Conservation (phyloP, 2,888 invertebrate genomes). For the Willowsia nigromaculata region DNA sequence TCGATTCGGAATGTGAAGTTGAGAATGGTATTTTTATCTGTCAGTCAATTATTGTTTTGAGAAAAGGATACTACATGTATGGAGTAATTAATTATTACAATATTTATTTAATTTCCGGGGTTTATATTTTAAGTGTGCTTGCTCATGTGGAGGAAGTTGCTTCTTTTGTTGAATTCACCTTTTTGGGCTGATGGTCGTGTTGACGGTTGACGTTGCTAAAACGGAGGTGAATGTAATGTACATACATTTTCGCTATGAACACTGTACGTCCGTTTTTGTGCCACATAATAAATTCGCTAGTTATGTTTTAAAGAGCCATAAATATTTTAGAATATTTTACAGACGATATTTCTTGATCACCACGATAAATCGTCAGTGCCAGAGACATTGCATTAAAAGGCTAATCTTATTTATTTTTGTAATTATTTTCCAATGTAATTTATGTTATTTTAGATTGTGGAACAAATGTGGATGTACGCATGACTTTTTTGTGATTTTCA, state of each 20-base stretch:
- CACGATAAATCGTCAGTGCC: conserved; percentile 9
- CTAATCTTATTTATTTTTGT: neutral
- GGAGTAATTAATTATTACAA: neutral
- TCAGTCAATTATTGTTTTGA: conserved; percentile 19
- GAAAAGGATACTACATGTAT: neutral
- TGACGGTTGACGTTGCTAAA: neutral
- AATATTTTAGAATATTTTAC: no score
- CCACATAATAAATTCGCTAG: neutral
- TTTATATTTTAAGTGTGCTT: conserved; percentile 44
- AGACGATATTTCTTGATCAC: neutral
- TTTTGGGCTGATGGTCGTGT: neutral
- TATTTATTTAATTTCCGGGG: conserved; percentile 20
- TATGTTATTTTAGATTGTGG: neutral
- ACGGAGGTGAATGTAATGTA: conserved; percentile 56
- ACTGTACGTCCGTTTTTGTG: conserved; percentile 54
- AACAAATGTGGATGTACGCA: neutral
- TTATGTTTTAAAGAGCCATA: no score
- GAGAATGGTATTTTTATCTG: neutral
- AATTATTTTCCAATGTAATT: neutral
- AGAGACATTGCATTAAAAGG: neutral
- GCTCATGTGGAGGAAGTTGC: neutral
- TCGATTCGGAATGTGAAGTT: neutral
- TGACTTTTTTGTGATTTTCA: conserved; percentile 21
- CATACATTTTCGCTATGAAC: conserved; percentile 69
- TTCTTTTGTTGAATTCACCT: conserved; percentile 49